Evolutionary conservation across 2,888 invertebrate genomes (phyloP).

Genomic region (Phoronis australis): DNA sequence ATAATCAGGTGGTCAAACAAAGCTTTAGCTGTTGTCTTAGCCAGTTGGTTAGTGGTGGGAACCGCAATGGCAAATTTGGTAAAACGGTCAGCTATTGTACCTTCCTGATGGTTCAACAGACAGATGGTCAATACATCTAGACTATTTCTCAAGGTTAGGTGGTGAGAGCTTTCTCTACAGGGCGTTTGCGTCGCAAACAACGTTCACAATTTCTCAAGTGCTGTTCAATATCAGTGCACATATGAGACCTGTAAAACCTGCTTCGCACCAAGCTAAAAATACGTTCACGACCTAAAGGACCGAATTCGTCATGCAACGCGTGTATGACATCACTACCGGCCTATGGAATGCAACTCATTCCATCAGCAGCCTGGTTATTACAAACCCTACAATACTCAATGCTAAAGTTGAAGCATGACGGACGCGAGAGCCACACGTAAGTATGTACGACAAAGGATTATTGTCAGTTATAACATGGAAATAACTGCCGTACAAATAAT

Average conservation of each 20-base stretch:
- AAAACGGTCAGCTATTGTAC: constrained; percentile 5
- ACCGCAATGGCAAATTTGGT: constrained; percentile 4
- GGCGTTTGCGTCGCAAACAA: constrained; percentile 1
- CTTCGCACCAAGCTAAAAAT: not conserved
- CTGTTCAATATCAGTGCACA: not conserved
- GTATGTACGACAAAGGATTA: constrained; percentile 6
- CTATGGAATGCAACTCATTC: constrained; percentile 9
- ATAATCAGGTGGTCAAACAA: constrained; percentile 11
- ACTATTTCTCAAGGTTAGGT: too few species aligned
- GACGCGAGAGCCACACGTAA: constrained; percentile 8
- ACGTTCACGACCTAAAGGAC: constrained; percentile 6
- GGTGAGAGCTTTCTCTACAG: not conserved
- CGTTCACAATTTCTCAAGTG: constrained; percentile 1
- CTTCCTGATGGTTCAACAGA: constrained; percentile 4
- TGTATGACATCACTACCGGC: too few species aligned
- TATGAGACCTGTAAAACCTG: not conserved
- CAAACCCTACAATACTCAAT: constrained; percentile 8
- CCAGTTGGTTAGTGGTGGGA: constrained; percentile 5
- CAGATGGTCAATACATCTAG: constrained; percentile 7
- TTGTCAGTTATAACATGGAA: constrained; percentile 7
- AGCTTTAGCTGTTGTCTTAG: constrained; percentile 8
- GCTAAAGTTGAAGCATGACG: constrained; percentile 4
- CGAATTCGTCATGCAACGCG: constrained; percentile 8
- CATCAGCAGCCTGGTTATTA: constrained; percentile 4
- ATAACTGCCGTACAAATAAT: constrained; percentile 8